Base-by-base conservation (phyloP, 2,797 vertebrate species). In the Emys orbicularis region DNA sequence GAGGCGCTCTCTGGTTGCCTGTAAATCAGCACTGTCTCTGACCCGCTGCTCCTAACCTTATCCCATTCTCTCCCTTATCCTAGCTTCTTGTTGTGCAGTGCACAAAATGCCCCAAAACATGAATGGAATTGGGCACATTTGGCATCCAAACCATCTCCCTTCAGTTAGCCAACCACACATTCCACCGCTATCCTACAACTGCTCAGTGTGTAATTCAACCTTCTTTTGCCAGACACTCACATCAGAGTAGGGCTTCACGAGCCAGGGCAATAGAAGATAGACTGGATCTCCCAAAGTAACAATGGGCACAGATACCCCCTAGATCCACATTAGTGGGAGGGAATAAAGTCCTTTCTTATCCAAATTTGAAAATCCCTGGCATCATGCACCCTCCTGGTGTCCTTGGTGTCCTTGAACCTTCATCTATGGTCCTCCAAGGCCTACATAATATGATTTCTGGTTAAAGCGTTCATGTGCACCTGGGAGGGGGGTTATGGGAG, bases 401-500 rank as follows among this genome's bases (percentile, higher is more conserved):
- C n/a, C n/a, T n/a, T 47, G 21, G 88, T 31, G 59, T 25, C 68
- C 88, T 53, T 61, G 89, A 86, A 68, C n/a, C 44, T 54, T 23
- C 11, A 8, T 59, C 19, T 88, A 79, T 86, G 82, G 74, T 37
- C 81, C 88, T 91, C 79, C 44, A 84, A 68, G 29, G 50, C 79
- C 86, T 89, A 84, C 29, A 81, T 84, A 91, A 90, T 37, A 84
- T 29, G 16, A 31, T 31, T 59, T 86, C 79, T 77, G 76, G 37
- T 19, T 95, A 90, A 47, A 25, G 59, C 68, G 77, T 90, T 86
- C 86, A 86, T 85, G 68, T 34, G 25, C 41, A 84, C 53, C 50
- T 34, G 76, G 34, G 50, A 27, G 27, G 27, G 56, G 3, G 27
- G 25, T 29, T 29, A 57, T 57, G 27, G 27, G 27, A 57, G 56